Conservation (phyloP, 2,113 vertebrate species). For the Campylomormyrus numenius region DNA sequence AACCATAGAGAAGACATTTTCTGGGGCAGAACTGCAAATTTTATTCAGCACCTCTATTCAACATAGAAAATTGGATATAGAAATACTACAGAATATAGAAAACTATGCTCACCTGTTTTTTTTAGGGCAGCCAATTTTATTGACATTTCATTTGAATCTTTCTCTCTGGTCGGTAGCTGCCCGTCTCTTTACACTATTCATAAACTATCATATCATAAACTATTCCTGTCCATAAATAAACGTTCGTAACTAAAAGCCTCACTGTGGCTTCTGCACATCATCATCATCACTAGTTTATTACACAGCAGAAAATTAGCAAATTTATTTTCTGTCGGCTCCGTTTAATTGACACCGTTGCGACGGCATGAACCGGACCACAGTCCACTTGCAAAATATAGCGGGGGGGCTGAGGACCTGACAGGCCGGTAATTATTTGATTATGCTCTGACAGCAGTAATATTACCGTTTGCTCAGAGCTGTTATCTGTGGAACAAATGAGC, state of each 20-base stretch:
- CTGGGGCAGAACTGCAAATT: neutral
- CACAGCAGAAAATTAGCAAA: neutral
- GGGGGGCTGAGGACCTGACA: slow-evolving; percentile 46
- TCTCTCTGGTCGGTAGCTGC: neutral
- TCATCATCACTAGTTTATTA: neutral
- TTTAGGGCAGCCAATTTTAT: neutral
- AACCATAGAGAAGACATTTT: neutral
- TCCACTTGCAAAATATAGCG: neutral
- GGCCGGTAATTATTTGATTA: slow-evolving; percentile 74
- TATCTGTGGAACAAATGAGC: slow-evolving; percentile 74
- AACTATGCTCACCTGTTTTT: neutral
- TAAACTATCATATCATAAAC: neutral
- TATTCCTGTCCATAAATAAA: neutral
- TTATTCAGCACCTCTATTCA: neutral
- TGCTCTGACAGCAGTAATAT: slow-evolving; percentile 64
- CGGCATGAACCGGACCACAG: neutral
- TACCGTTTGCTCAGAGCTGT: slow-evolving; percentile 57
- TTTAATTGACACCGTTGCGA: neutral
- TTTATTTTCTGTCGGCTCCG: neutral
- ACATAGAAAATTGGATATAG: neutral
- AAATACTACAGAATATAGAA: neutral
- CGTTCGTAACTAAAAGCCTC: neutral
- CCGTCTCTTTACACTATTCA: too few species aligned
- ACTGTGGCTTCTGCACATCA: neutral
- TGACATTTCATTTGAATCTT: neutral